Percentiles rank a stretch among this genome's conserved stretches.
These are phyloP conservation scores for Pteropus rufus DNA, from an alignment of 2,797 vertebrate genomes.

Conservation along the genomic window DNA sequence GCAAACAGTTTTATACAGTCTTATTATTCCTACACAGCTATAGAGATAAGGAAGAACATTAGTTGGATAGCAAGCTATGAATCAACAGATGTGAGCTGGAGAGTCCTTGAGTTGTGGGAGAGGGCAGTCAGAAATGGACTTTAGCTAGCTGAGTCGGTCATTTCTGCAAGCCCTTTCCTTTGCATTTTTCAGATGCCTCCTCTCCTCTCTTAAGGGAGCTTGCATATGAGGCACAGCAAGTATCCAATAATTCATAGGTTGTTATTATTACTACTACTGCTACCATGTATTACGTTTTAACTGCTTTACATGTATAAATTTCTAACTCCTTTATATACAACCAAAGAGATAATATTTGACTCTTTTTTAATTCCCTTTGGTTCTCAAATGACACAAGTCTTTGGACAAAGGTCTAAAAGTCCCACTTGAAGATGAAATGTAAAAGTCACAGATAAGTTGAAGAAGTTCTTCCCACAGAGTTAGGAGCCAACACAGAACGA, in stretches of 20 bases:
- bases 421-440: background rate
- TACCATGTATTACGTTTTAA: background rate
- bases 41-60: no score
- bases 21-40: no score
- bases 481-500: background rate
- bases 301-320: background rate
- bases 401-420: background rate
- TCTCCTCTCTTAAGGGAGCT: background rate
- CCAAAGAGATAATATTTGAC: background rate
- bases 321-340: background rate
- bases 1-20: no score
- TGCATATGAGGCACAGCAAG: background rate
- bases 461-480: background rate
- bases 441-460: background rate
- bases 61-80: no score
- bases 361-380: background rate
- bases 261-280: background rate
- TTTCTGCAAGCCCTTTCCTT: no score
- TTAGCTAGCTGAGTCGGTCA: no score
- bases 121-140: no score
- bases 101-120: no score
- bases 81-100: no score
- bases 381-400: background rate
- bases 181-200: no score
- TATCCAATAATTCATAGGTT: background rate